Conservation (phyloP, 2,888 invertebrate genomes). For the Pterostichus niger region DNA sequence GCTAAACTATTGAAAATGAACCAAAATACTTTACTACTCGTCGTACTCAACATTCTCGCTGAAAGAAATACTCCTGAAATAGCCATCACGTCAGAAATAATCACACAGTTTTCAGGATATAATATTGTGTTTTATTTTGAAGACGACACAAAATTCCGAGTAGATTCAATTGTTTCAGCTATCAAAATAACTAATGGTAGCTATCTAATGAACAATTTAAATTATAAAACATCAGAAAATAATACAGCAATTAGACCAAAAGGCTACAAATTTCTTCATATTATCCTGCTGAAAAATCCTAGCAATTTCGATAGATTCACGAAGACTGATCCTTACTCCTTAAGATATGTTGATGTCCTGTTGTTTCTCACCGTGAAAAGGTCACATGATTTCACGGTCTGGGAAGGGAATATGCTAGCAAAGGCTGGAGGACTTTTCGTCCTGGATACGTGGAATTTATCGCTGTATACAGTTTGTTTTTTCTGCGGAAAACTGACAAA, state of each 20-base stretch:
- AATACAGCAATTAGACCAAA: constrained; percentile 13
- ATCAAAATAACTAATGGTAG: neutral
- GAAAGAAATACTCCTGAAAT: constrained; percentile 9
- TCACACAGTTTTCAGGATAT: constrained; percentile 47
- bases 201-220: constrained; percentile 17
- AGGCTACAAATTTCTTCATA: constrained; percentile 53
- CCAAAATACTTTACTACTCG: constrained; percentile 10
- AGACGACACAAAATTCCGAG: neutral
- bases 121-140: constrained; percentile 59
- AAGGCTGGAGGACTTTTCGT: constrained; percentile 42
- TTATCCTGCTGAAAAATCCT: constrained; percentile 40
- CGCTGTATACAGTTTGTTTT: constrained; percentile 54
- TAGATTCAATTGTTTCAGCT: constrained; percentile 41
- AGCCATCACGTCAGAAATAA: constrained; percentile 16
- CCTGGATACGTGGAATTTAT: constrained; percentile 33
- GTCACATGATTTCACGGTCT: constrained; percentile 31
- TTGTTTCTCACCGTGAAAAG: constrained; percentile 36
- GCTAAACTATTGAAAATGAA: constrained; percentile 9
- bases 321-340: constrained; percentile 15
- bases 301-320: constrained; percentile 29
- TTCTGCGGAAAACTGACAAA: constrained; percentile 47
- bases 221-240: neutral
- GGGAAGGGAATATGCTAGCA: constrained; percentile 28
- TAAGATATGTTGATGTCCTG: constrained; percentile 33
- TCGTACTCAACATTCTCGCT: constrained; percentile 13